Evolutionary conservation across 2,888 invertebrate species (phyloP), one percentile per base, ranked within the genome.

Genomic region (Drosophila formosana): DNA sequence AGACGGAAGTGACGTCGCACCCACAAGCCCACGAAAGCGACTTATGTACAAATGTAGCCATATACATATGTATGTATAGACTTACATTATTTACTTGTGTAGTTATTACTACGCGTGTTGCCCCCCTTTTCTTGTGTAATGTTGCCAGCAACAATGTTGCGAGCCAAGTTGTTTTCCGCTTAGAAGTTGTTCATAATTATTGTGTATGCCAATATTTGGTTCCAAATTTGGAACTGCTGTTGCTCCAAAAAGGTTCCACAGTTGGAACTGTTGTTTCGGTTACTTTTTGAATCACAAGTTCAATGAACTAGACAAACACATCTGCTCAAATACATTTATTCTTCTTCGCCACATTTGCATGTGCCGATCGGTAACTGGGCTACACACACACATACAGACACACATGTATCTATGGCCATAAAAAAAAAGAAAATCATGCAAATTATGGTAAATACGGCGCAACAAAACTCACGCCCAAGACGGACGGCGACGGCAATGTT

Each of bases 1-100:
- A 78, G 81, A 79, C 86, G 85, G 86, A 85, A 85, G 85, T 75
- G 66, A 66, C 68, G 66, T 58, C 84, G 75, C 80, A 78, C 82
- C 80, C 75, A 78, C 79, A 69, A 75, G 51, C 62, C 43, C 45
- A 50, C 63, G 18, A 18, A 18, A 18, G 18, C 18, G 18, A 18
- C 18, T 18, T 50, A 57, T 55, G 50, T 65, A 55, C 41, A 61
- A 28, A 45, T 53, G 7, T 46, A 53, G 6, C 11, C 32, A 37
- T 41, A 61, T 18, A 7, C 45, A 43, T 26, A 28, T 46, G 11
- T 11, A 37, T n/a, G 32, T 41, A 41, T 37, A 53, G 39, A n/a
- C 30, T 34, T 23, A 41, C n/a, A 41, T 28, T 13, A 46, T 13
- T 53, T 46, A 5, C 30, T 57, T 50, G 51, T 46, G 37, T 56